These are phyloP conservation scores for Telenomus remus DNA, from an alignment of 1,140 invertebrate genomes.

Conservation along the genomic window DNA sequence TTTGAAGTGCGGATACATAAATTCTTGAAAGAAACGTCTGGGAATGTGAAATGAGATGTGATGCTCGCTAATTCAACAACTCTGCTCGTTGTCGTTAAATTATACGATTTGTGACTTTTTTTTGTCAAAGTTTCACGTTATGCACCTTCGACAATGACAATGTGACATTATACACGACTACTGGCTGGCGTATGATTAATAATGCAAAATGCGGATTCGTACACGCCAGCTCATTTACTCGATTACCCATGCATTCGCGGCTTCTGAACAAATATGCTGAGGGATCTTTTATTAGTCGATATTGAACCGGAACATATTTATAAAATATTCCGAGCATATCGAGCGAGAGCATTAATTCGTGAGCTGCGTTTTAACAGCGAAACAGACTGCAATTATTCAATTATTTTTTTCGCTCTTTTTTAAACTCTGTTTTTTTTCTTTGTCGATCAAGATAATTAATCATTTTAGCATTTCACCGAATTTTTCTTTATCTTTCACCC, in stretches of 20 bases:
- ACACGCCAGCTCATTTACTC: conserved; percentile 57
- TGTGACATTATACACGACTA: conserved; percentile 47
- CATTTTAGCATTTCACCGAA: conserved; percentile 10
- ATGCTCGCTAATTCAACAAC: neutral
- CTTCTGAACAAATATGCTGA: conserved; percentile 54
- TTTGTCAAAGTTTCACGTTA: conserved; percentile 49
- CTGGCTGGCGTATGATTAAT: conserved; percentile 50
- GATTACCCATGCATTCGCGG: conserved; percentile 58
- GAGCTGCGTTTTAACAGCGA: conserved; percentile 47
- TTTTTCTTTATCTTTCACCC: neutral
- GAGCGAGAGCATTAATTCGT: conserved; percentile 50
- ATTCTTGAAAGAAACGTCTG: neutral
- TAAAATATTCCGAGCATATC: conserved; percentile 58
- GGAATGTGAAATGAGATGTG: neutral
- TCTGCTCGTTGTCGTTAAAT: conserved; percentile 43
- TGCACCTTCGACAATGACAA: conserved; percentile 56
- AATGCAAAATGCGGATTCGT: conserved; percentile 54
- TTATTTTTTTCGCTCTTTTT: conserved; percentile 37
- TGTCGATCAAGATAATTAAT: conserved; percentile 2
- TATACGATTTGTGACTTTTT: conserved; percentile 37
- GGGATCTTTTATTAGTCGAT: conserved; percentile 59
- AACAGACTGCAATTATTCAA: conserved; percentile 48
- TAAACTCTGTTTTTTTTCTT: neutral
- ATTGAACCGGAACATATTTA: conserved; percentile 58
- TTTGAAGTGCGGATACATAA: no score